These are phyloP conservation scores for Dromius quadrimaculatus DNA, from an alignment of 2,888 invertebrate species.

Conservation along the genomic window DNA sequence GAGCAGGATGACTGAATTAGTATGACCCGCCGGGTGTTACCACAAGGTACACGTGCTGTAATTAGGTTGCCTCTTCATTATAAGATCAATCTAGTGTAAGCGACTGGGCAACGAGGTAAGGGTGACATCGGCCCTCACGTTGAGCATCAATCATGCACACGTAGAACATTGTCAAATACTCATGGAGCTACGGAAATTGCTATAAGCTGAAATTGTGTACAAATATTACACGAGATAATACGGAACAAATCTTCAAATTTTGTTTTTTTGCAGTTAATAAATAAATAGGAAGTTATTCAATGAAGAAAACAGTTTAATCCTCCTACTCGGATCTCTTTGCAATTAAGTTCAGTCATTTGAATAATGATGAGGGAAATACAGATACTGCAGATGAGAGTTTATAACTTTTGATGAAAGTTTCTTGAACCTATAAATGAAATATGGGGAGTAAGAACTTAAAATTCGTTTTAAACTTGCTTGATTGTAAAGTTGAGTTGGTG, in stretches of 20 bases:
- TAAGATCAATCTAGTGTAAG: neutral
- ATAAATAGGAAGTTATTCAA: too few species aligned
- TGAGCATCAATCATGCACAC: conserved; percentile 15
- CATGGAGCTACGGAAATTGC: conserved; percentile 25
- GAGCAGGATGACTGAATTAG: neutral
- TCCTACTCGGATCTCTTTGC: too few species aligned
- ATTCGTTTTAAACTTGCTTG: neutral
- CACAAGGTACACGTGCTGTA: conserved; percentile 8
- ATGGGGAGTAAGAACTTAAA: neutral
- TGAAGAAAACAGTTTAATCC: too few species aligned
- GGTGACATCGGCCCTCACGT: neutral
- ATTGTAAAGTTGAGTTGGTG: too few species aligned
- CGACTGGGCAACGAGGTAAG: neutral
- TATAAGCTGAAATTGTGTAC: too few species aligned
- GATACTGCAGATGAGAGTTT: conserved; percentile 1
- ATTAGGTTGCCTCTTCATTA: conserved; percentile 29
- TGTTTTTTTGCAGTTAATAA: too few species aligned
- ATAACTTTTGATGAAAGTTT: neutral
- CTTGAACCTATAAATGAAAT: neutral
- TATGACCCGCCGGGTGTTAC: neutral
- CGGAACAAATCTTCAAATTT: too few species aligned
- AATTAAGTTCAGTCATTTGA: neutral
- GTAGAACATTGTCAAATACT: conserved; percentile 8
- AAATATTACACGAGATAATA: too few species aligned
- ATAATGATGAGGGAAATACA: neutral